Evolutionary conservation across 2,113 vertebrate species (phyloP).

Genomic region (Diglossa brunneiventris): DNA sequence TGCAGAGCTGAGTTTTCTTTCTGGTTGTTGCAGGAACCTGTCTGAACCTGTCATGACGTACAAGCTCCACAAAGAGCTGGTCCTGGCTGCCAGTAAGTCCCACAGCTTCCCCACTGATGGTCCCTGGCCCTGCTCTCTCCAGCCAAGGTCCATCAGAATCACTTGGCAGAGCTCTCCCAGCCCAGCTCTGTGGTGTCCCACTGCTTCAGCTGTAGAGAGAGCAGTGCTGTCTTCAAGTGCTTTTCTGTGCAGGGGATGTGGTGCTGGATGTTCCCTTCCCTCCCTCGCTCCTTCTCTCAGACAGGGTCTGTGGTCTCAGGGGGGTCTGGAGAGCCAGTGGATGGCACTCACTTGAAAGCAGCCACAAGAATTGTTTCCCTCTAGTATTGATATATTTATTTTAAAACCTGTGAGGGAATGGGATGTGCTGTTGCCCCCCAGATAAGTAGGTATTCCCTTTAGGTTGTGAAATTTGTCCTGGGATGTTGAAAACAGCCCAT

Average conservation of each 20-base stretch:
- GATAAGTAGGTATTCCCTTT: background rate
- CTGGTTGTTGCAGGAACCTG: conserved; percentile 82
- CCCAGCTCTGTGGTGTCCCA: rapidly evolving
- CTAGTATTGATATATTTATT: background rate
- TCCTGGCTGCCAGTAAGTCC: conserved; percentile 93
- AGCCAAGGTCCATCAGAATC: background rate
- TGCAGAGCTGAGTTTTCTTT: conserved; percentile 41
- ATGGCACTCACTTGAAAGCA: background rate
- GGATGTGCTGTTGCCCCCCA: background rate
- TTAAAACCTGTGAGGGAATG: background rate
- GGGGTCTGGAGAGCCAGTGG: background rate
- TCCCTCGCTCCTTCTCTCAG: background rate
- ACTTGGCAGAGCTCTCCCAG: background rate
- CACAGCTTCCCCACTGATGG: background rate
- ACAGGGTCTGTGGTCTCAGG: rapidly evolving
- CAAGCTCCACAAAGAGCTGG: conserved; percentile 88
- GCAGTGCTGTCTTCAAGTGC: background rate
- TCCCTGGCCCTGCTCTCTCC: background rate
- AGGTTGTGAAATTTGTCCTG: background rate
- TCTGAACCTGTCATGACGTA: conserved; percentile 97
- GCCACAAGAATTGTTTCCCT: background rate
- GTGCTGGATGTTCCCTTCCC: background rate
- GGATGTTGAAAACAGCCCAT: background rate
- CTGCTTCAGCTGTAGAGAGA: background rate
- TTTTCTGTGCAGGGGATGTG: background rate